Conservation (phyloP, 2,888 invertebrate species). For the Alentia gelatinosa region DNA sequence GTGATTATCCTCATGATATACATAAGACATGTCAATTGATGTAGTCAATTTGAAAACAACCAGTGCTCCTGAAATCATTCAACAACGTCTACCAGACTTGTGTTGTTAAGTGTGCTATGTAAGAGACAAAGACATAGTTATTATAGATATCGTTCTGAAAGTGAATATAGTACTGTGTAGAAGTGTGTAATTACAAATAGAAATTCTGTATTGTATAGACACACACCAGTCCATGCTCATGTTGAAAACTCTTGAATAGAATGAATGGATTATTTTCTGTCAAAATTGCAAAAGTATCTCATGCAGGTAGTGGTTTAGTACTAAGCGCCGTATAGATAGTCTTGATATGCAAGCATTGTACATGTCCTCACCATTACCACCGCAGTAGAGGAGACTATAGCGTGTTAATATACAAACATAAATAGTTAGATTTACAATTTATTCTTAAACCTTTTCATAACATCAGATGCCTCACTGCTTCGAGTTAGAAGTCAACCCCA, state of each 20-base stretch:
- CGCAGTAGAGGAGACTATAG: neutral
- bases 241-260: neutral
- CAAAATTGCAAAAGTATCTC: neutral
- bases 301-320: neutral
- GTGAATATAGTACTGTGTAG: neutral
- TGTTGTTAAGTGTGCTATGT: too few relatives aligned
- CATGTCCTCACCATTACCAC: neutral
- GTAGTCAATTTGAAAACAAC: neutral
- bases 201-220: neutral
- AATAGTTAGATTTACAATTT: too few relatives aligned
- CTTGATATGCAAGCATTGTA: slow-evolving; percentile 12
- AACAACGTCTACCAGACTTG: too few relatives aligned
- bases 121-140: too few relatives aligned
- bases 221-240: neutral
- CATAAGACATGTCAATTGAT: neutral
- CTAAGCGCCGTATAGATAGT: neutral
- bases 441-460: too few relatives aligned
- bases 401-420: too few relatives aligned
- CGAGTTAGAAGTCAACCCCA: neutral
- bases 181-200: neutral
- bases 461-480: neutral
- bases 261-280: neutral
- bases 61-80: too few relatives aligned
- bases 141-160: neutral
- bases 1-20: neutral